A percentile compares a stretch with the other conserved stretches of the same genome.
Evolutionary conservation across 2,888 invertebrate species (phyloP).

Genomic region (Drosophila mimica): DNA sequence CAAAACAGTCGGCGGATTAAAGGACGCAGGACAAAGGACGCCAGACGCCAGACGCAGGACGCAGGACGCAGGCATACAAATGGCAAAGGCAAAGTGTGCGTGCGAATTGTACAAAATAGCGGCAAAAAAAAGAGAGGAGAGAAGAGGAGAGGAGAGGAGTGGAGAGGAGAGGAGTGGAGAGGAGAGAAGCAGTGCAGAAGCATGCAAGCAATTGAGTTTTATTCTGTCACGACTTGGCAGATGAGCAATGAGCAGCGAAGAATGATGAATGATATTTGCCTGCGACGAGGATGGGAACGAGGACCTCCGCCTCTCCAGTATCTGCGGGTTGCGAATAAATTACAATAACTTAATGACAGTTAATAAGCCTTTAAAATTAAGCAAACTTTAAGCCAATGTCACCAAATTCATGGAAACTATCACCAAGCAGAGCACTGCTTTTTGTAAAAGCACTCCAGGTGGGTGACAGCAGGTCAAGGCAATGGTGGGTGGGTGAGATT

Average conservation of each 20-base stretch:
- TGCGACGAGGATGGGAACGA: neutral
- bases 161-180: slow-evolving; percentile 7
- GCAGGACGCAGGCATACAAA: slow-evolving; percentile 27
- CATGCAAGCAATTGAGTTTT: slow-evolving; percentile 70
- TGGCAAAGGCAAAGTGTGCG: slow-evolving; percentile 10
- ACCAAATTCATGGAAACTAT: neutral
- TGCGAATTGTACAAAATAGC: slow-evolving; percentile 27
- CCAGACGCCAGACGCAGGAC: slow-evolving; percentile 29
- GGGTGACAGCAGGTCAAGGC: slow-evolving; percentile 33
- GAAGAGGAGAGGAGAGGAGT: neutral
- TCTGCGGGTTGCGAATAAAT: slow-evolving; percentile 44
- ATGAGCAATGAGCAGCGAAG: slow-evolving; percentile 24
- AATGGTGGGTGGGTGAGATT: neutral
- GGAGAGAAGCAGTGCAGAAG: slow-evolving; percentile 29
- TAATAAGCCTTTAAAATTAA: slow-evolving; percentile 49
- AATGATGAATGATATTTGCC: slow-evolving; percentile 57
- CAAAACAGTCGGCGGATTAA: slow-evolving; percentile 43
- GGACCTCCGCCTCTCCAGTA: slow-evolving; percentile 2
- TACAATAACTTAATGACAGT: slow-evolving; percentile 67
- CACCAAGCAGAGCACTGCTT: neutral
- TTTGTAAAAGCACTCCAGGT: neutral
- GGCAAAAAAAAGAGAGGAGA: slow-evolving; percentile 17
- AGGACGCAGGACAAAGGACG: slow-evolving; percentile 28
- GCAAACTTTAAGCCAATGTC: slow-evolving; percentile 14
- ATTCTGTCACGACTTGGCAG: slow-evolving; percentile 51